Evolutionary conservation across 2,888 invertebrate species (phyloP).

Genomic region (Clusia tigrina): DNA sequence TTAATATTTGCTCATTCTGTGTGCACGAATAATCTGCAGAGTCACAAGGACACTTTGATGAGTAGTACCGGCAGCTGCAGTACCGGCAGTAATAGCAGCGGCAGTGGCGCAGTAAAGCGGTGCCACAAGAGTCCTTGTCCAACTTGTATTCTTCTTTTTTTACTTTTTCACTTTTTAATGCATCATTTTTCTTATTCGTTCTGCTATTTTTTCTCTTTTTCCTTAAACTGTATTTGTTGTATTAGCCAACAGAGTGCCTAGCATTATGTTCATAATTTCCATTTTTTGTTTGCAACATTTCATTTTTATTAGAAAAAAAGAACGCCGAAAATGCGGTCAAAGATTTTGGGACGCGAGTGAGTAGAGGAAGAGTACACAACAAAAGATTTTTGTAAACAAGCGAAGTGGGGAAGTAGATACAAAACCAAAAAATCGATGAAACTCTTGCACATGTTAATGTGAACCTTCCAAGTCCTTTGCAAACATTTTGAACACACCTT

Average conservation of each 20-base stretch:
- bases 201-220: slow-evolving; percentile 9
- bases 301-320: not conserved
- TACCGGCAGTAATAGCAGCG: not conserved
- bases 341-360: too few relatives aligned
- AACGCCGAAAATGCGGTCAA: not conserved
- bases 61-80: too few relatives aligned
- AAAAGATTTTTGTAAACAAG: slow-evolving; percentile 8
- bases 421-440: not conserved
- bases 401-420: not conserved
- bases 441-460: not conserved
- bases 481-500: too few relatives aligned
- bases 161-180: slow-evolving; percentile 5
- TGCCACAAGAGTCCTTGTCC: not conserved
- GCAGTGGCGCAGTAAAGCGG: not conserved
- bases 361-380: not conserved
- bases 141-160: not conserved
- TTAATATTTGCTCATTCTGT: slow-evolving; percentile 27
- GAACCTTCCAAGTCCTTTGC: too few relatives aligned
- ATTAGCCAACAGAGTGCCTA: too few relatives aligned
- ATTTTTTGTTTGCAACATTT: too few relatives aligned
- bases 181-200: slow-evolving; percentile 4
- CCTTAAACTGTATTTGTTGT: not conserved
- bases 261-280: slow-evolving; percentile 12
- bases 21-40: slow-evolving; percentile 30
- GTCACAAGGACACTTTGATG: slow-evolving; percentile 28